phyloP scores from a whole-genome alignment of 2,888 invertebrate genomes.

The Lapara coniferarum region DNA sequence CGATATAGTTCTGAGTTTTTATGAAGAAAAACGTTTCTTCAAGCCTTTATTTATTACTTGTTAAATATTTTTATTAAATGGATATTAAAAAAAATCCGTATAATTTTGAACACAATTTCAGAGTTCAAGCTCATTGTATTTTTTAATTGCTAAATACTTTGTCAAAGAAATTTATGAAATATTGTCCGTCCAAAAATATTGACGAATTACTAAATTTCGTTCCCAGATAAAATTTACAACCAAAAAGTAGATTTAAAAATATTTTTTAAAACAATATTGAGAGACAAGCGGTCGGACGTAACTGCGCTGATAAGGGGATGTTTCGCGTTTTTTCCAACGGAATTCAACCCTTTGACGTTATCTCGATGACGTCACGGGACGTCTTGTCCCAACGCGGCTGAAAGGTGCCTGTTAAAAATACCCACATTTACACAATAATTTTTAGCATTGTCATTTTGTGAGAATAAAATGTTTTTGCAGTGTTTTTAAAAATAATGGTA shows the following conservation, averaged over 20 bases:
- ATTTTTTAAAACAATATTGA: conserved; percentile 38
- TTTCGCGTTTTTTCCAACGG: conserved; percentile 60
- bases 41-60: too few species aligned
- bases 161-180: too few species aligned
- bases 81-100: too few species aligned
- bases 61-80: too few species aligned
- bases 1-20: too few species aligned
- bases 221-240: background rate
- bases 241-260: background rate
- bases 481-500: too few species aligned
- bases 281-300: conserved; percentile 45
- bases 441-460: conserved; percentile 10
- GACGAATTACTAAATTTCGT: background rate
- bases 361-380: conserved; percentile 71
- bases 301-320: conserved; percentile 61
- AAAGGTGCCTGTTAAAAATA: conserved; percentile 23
- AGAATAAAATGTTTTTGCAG: background rate
- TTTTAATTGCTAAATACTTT: too few species aligned
- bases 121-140: too few species aligned
- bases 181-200: too few species aligned
- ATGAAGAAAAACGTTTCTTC: too few species aligned
- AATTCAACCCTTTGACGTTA: conserved; percentile 79
- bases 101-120: too few species aligned
- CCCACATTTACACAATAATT: conserved; percentile 20
- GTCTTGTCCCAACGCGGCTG: conserved; percentile 59